phyloP scores from a whole-genome alignment of 2,797 vertebrate species.

The Pangasius macronema region DNA sequence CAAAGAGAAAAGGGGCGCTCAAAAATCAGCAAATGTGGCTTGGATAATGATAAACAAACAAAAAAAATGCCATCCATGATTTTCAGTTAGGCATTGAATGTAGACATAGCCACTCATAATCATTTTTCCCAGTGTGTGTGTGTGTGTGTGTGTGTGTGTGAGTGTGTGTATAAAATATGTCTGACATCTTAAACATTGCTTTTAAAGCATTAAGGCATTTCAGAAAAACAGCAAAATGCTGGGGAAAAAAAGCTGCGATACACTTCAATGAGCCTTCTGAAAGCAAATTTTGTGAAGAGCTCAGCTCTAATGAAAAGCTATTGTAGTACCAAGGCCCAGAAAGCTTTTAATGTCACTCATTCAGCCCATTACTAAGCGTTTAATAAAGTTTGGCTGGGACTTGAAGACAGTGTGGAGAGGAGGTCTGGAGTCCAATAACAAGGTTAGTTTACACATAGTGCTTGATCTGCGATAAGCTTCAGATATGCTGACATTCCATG shows the following conservation, averaged over 20 bases:
- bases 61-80: neutral
- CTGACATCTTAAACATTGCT: conserved; percentile 13
- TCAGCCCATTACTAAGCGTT: conserved; percentile 60
- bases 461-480: conserved; percentile 43
- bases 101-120: neutral
- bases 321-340: conserved; percentile 53
- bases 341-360: conserved; percentile 65
- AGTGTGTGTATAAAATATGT: neutral
- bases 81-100: neutral
- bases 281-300: conserved; percentile 43
- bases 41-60: neutral
- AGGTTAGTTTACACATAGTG: conserved; percentile 53
- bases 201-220: conserved; percentile 28
- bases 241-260: neutral
- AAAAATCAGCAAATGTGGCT: neutral
- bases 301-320: conserved; percentile 60
- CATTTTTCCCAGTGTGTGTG: neutral
- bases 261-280: conserved; percentile 28
- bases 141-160: neutral
- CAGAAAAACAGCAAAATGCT: neutral
- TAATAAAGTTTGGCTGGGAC: conserved; percentile 61
- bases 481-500: conserved; percentile 51
- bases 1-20: neutral
- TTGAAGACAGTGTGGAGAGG: conserved; percentile 50
- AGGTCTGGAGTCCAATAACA: conserved; percentile 52